Evolutionary conservation across 1,140 invertebrate species (phyloP).

Genomic region (Parapsyche elsis): DNA sequence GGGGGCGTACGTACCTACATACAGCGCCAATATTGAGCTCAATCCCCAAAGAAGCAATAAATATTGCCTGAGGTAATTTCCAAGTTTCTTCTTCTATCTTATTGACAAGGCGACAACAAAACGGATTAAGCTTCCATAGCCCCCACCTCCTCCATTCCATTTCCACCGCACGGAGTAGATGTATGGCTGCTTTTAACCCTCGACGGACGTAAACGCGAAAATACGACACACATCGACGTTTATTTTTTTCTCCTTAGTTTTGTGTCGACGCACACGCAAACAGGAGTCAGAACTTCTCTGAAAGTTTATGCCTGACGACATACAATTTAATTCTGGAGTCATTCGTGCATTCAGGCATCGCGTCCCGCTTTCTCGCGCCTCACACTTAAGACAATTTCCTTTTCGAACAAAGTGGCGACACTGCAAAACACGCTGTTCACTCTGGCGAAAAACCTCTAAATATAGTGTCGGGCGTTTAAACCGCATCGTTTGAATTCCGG

Average conservation of each 20-base stretch:
- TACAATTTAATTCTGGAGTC: conserved; percentile 28
- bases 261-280: background rate
- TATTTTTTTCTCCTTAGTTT: background rate
- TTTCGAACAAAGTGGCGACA: conserved; percentile 26
- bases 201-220: too few relatives aligned
- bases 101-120: conserved; percentile 40
- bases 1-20: background rate
- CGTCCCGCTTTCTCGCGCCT: background rate
- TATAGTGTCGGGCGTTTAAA: conserved; percentile 19
- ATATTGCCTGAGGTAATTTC: conserved; percentile 40
- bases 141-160: background rate
- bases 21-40: conserved; percentile 23
- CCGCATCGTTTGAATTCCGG: conserved; percentile 29
- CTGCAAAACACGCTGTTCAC: background rate
- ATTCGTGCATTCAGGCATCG: conserved; percentile 18
- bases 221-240: background rate
- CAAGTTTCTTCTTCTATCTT: conserved; percentile 42
- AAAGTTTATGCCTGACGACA: background rate
- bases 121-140: conserved; percentile 32
- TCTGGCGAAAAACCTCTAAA: conserved; percentile 20
- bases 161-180: background rate
- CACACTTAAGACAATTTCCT: conserved; percentile 22
- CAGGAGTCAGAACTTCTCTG: background rate
- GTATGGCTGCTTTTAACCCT: background rate
- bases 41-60: conserved; percentile 43